phyloP scores from a whole-genome alignment of 2,888 invertebrate genomes.

The Meta bourneti region DNA sequence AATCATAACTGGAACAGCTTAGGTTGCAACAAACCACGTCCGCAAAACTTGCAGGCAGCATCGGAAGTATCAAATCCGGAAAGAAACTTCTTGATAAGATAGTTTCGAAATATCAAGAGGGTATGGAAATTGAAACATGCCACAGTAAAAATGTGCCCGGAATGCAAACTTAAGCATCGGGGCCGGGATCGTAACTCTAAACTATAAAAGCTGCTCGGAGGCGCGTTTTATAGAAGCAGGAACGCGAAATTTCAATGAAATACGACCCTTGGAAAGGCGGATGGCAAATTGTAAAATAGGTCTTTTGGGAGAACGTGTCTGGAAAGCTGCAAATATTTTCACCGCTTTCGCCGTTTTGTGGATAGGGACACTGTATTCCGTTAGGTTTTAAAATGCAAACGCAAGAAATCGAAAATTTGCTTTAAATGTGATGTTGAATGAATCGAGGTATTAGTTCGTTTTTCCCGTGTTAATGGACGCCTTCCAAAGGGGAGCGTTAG shows the following conservation, averaged over 20 bases:
- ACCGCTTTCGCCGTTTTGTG: neutral
- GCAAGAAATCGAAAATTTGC: too few relatives aligned
- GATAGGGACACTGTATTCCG: neutral
- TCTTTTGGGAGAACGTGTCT: constrained; percentile 17
- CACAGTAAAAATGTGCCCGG: constrained; percentile 23
- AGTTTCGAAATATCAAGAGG: neutral
- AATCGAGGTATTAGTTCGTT: too few relatives aligned
- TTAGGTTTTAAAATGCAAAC: too few relatives aligned
- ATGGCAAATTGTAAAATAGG: constrained; percentile 51
- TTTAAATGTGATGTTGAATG: too few relatives aligned
- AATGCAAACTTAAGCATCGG: constrained; percentile 17
- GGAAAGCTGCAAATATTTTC: constrained; percentile 39
- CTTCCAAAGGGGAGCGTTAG: too few relatives aligned
- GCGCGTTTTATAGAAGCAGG: constrained; percentile 5
- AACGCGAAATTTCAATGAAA: constrained; percentile 50
- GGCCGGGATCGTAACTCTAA: constrained; percentile 44
- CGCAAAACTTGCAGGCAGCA: neutral
- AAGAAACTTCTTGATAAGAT: neutral
- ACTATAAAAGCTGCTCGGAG: constrained; percentile 54
- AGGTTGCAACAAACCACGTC: neutral
- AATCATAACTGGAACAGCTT: neutral
- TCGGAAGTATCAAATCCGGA: neutral
- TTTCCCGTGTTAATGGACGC: too few relatives aligned
- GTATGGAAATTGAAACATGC: neutral
- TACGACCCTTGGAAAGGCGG: constrained; percentile 8